Evolutionary conservation across 1,140 invertebrate genomes (phyloP).

Genomic region (Eulimnadia texana): DNA sequence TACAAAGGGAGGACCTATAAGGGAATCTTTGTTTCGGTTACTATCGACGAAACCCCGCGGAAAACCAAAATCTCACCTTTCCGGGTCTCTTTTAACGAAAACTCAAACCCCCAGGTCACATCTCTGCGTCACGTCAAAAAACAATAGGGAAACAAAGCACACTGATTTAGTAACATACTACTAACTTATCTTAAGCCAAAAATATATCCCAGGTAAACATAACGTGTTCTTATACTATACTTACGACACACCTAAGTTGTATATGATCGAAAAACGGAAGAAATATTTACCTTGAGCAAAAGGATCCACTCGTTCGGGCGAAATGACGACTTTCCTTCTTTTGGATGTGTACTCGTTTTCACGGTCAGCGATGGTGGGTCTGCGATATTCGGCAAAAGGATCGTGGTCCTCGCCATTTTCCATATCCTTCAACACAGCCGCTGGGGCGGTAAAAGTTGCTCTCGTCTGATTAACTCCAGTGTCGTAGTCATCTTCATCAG

Average conservation of each 20-base stretch:
- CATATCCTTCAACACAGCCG: conserved; percentile 77
- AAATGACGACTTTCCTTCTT: conserved; percentile 77
- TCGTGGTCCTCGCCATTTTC: conserved; percentile 86
- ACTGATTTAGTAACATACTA: background rate
- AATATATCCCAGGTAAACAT: background rate
- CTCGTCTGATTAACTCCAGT: conserved; percentile 45
- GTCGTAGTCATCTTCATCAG: conserved; percentile 78
- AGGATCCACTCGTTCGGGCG: conserved; percentile 88
- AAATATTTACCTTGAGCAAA: conserved; percentile 83
- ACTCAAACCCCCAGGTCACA: background rate
- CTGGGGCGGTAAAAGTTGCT: conserved; percentile 68
- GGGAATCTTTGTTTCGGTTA: background rate
- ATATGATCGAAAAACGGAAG: conserved; percentile 16
- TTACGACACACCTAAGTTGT: background rate
- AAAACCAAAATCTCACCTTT: background rate
- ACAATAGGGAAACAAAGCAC: background rate
- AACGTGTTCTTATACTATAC: too few relatives aligned
- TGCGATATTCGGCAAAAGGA: conserved; percentile 83
- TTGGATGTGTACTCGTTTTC: conserved; percentile 93
- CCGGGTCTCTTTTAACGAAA: background rate
- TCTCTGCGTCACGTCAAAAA: background rate
- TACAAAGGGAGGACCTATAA: background rate
- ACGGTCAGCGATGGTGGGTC: conserved; percentile 80
- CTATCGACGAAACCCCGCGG: background rate
- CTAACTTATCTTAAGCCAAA: background rate